phyloP scores from a whole-genome alignment of 2,888 invertebrate species.

The Emmelina monodactyla region DNA sequence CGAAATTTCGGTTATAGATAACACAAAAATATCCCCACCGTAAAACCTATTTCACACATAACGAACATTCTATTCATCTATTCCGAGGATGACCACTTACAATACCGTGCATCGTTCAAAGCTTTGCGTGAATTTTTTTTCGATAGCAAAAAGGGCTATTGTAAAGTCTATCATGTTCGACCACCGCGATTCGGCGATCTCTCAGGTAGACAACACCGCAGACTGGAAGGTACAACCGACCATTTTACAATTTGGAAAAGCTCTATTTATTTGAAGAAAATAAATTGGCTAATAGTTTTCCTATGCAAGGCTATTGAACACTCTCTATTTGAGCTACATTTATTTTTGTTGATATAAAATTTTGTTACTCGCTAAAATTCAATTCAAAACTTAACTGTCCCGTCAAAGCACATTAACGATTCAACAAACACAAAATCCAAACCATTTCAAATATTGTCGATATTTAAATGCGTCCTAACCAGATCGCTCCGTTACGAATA shows the following conservation, averaged over 20 bases:
- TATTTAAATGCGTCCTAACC: background rate
- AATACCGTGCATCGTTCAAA: background rate
- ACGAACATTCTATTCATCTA: too few species aligned
- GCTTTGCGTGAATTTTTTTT: slow-evolving; percentile 24
- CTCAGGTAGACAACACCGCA: slow-evolving; percentile 47
- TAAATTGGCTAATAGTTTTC: too few species aligned
- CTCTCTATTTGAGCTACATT: too few species aligned
- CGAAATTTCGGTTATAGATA: too few species aligned
- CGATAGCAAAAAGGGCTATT: slow-evolving; percentile 38
- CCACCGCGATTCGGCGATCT: slow-evolving; percentile 42
- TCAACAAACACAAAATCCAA: background rate
- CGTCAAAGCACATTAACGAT: background rate
- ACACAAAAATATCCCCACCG: too few species aligned
- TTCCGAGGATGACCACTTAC: too few species aligned
- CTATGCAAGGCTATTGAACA: too few species aligned
- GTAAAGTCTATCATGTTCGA: slow-evolving; percentile 42
- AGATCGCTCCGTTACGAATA: background rate
- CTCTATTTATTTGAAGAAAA: slow-evolving; percentile 2
- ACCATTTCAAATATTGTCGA: background rate
- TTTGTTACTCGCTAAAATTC: background rate
- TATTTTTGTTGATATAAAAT: background rate
- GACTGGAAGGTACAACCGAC: slow-evolving; percentile 19
- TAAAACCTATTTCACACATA: too few species aligned
- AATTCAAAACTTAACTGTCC: background rate
- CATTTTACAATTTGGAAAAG: slow-evolving; percentile 17